A percentile compares a stretch with the other conserved stretches of the same genome.
Evolutionary conservation across 2,797 vertebrate species (phyloP).

Genomic region (Sebastes matsubarae): DNA sequence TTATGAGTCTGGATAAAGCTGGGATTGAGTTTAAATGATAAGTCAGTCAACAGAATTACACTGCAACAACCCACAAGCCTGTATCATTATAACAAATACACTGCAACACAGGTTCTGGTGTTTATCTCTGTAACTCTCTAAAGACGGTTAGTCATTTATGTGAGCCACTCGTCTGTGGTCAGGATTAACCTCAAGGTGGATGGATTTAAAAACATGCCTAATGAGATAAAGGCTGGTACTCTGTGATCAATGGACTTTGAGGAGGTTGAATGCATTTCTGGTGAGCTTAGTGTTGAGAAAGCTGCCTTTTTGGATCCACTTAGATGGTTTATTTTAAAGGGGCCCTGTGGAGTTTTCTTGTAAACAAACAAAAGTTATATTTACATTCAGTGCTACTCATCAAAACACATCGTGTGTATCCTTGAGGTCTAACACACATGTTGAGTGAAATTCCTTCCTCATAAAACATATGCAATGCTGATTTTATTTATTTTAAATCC

Average conservation of each 20-base stretch:
- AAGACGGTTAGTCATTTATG: conserved; percentile 65
- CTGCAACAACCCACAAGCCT: background rate
- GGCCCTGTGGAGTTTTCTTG: background rate
- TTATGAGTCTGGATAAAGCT: background rate
- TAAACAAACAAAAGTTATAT: background rate
- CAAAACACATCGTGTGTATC: background rate
- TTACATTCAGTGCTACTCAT: background rate
- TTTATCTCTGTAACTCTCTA: conserved; percentile 11
- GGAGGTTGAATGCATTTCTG: conserved; percentile 36
- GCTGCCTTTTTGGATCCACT: conserved; percentile 6
- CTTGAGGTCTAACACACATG: background rate
- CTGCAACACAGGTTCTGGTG: background rate
- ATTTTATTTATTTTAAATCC: background rate
- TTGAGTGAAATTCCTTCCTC: background rate
- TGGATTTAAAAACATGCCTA: conserved; percentile 68
- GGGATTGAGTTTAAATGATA: background rate
- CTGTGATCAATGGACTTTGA: conserved; percentile 54
- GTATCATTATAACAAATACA: background rate
- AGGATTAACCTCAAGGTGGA: conserved; percentile 74
- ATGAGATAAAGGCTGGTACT: conserved; percentile 43
- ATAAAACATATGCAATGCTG: background rate
- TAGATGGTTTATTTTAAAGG: conserved; percentile 1
- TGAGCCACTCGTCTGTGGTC: conserved; percentile 60
- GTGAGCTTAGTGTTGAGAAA: conserved; percentile 36
- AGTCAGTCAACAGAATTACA: background rate